Evolutionary conservation across 2,113 vertebrate genomes (phyloP).

Genomic region (Trochalopteron elliotii): DNA sequence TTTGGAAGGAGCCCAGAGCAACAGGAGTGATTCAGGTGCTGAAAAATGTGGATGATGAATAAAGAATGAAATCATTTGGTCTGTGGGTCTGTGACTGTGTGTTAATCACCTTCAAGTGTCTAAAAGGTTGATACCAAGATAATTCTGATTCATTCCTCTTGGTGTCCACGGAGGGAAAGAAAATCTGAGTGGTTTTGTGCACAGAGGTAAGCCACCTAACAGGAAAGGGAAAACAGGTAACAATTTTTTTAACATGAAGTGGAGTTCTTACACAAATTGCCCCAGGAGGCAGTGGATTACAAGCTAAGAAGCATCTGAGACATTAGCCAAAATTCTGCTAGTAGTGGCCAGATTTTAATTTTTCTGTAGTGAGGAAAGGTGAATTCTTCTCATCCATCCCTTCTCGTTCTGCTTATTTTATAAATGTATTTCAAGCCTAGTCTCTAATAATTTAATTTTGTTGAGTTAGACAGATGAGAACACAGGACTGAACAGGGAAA

Average conservation of each 20-base stretch:
- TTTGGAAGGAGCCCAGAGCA: not conserved
- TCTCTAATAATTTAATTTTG: not conserved
- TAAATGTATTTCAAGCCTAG: not conserved
- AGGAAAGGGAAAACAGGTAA: not conserved
- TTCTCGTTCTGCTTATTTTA: not conserved
- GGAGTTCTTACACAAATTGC: not conserved
- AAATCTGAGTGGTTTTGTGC: not conserved
- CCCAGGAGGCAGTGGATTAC: not conserved
- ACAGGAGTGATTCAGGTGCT: not conserved
- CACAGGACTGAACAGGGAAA: not conserved
- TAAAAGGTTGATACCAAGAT: not conserved
- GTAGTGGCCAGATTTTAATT: not conserved
- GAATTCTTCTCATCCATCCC: not conserved
- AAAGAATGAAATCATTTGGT: not conserved
- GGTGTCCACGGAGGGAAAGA: not conserved
- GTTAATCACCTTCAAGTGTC: not conserved
- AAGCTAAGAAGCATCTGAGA: not conserved
- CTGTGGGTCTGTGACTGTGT: not conserved
- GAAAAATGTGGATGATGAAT: not conserved
- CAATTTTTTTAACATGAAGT: not conserved
- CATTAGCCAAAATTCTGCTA: not conserved
- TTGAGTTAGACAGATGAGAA: not conserved
- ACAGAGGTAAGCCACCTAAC: not conserved
- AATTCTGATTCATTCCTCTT: not conserved
- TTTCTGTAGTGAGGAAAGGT: not conserved